These are phyloP conservation scores for Papilio demoleus DNA, from an alignment of 2,888 invertebrate species.

Conservation along the genomic window DNA sequence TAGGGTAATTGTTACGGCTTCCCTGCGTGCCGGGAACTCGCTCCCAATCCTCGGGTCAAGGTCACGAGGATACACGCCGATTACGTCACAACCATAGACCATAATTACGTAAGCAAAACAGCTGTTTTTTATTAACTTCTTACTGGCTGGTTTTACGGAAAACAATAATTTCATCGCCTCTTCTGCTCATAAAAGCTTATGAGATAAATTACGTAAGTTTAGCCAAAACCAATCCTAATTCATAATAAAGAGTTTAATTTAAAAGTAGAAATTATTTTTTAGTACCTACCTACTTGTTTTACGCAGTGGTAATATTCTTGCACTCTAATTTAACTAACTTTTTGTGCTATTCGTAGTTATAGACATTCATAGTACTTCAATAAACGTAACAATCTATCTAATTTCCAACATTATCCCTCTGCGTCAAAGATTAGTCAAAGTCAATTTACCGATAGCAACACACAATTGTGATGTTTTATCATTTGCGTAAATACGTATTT, in stretches of 20 bases:
- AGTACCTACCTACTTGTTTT: too few species aligned
- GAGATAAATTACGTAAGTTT: too few species aligned
- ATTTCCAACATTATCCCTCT: neutral
- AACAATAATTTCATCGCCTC: neutral
- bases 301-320: too few species aligned
- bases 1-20: slow-evolving; percentile 59
- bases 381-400: neutral
- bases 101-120: slow-evolving; percentile 8
- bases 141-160: neutral
- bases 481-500: slow-evolving; percentile 5
- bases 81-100: slow-evolving; percentile 25
- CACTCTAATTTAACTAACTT: too few species aligned
- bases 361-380: neutral
- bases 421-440: neutral
- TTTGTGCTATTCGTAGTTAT: too few species aligned
- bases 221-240: too few species aligned
- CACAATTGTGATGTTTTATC: neutral
- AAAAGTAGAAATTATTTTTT: too few species aligned
- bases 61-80: slow-evolving; percentile 44
- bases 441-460: neutral
- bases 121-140: slow-evolving; percentile 16
- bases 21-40: slow-evolving; percentile 47
- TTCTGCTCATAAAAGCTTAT: neutral
- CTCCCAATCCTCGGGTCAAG: slow-evolving; percentile 52
- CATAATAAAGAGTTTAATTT: too few species aligned